phyloP scores from a whole-genome alignment of 2,888 invertebrate genomes.

The Isotomurus palustris region DNA sequence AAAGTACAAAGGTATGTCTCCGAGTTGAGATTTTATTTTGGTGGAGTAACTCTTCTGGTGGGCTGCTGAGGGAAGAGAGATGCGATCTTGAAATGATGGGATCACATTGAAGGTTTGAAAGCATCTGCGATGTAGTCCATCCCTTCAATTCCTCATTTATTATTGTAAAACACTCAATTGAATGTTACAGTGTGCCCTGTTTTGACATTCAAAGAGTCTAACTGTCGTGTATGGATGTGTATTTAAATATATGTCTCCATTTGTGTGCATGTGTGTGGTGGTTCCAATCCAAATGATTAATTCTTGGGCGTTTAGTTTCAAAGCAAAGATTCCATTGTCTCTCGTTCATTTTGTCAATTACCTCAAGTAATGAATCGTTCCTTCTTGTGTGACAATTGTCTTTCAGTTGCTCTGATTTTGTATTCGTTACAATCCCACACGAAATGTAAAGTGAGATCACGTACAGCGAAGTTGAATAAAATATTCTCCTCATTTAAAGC shows the following conservation, averaged over 20 bases:
- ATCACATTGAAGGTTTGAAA: too few species aligned
- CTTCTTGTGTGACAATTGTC: too few species aligned
- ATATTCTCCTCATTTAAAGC: too few species aligned
- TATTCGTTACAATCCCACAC: too few species aligned
- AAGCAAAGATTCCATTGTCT: constrained; percentile 41
- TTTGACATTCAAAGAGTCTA: background rate
- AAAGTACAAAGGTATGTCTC: too few species aligned
- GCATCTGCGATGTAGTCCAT: background rate
- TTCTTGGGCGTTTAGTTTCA: constrained; percentile 41
- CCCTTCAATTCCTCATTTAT: constrained; percentile 13
- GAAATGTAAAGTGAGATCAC: too few species aligned
- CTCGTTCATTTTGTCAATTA: constrained; percentile 28
- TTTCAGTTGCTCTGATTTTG: too few species aligned
- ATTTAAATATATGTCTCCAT: constrained; percentile 3
- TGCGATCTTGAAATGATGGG: too few species aligned
- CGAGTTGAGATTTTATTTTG: background rate
- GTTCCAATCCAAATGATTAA: constrained; percentile 45
- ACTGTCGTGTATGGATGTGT: constrained; percentile 24
- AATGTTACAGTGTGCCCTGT: constrained; percentile 1
- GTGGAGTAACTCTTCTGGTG: too few species aligned
- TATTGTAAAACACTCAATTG: constrained; percentile 3
- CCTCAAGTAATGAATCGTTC: too few species aligned
- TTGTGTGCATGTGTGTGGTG: constrained; percentile 22
- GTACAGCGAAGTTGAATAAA: too few species aligned
- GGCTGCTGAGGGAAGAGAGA: too few species aligned